A percentile compares a stretch with the other conserved stretches of the same genome.
Evolutionary conservation across 2,888 invertebrate genomes (phyloP).

Genomic region (Synergus japonicus): DNA sequence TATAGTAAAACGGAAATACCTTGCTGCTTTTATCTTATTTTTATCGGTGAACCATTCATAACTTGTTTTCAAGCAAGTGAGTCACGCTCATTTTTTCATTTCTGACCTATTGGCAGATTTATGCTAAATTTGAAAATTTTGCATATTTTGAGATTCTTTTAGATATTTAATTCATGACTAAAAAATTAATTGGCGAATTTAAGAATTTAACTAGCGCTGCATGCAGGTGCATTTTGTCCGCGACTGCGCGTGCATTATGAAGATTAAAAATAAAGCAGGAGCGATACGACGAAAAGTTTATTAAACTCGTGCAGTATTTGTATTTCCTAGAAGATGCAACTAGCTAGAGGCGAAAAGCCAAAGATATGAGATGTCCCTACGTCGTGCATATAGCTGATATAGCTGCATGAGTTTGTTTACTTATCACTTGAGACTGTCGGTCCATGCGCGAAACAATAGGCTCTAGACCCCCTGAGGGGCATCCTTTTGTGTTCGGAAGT

Average conservation of each 20-base stretch:
- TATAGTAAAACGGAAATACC: neutral
- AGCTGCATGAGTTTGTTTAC: constrained; percentile 37
- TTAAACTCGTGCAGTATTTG: constrained; percentile 17
- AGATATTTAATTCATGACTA: no score
- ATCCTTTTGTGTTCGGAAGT: constrained; percentile 23
- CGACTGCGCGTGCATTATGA: neutral
- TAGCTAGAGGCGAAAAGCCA: constrained; percentile 15
- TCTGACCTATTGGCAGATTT: neutral
- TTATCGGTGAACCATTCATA: neutral
- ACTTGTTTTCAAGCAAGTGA: neutral
- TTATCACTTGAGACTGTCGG: constrained; percentile 41
- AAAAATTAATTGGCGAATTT: no score
- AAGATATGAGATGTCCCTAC: constrained; percentile 12
- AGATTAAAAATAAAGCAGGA: neutral
- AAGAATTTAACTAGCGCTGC: neutral
- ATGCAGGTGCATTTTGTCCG: neutral
- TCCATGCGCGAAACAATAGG: constrained; percentile 41
- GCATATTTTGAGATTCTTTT: no score
- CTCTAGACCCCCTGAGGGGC: constrained; percentile 15
- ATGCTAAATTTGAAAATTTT: neutral
- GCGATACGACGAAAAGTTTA: constrained; percentile 6
- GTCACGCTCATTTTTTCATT: neutral
- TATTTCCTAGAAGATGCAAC: neutral
- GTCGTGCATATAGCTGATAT: neutral
- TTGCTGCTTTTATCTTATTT: neutral